Base-by-base conservation (phyloP, 2,888 invertebrate genomes). In the Shargacucullia verbasci region DNA sequence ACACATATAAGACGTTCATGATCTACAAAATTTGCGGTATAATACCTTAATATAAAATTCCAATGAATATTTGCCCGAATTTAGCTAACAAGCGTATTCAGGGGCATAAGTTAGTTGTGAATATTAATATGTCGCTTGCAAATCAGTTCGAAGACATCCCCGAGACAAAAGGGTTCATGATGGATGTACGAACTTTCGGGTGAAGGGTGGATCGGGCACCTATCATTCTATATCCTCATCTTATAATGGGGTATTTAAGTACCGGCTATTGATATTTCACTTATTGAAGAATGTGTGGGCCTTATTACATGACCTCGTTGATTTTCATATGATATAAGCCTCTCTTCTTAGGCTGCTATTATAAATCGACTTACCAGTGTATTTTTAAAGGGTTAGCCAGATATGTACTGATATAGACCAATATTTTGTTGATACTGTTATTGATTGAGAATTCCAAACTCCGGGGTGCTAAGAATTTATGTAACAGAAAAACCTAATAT, bases 121-220 rank as follows among this genome's bases (percentile, higher is more conserved):
- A 64, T 29, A 43, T 46, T 34, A 54, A 54, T 43, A 65, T 43
- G 60, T 43, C 41, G 35, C 55, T 41, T 45, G 47, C 44, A 48
- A 59, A 38, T 63, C n/a, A 12, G 14, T 40, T 39, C 29, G n/a
- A 29, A 20, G 47, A 64, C 44, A 20, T 49, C 20, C 4, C 20
- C 29, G 9, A 58, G 29, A 63, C 59, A 64, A 53, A 59, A 29
- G 59, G 64, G 12, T 14, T 9, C 4, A 34, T 64, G 64, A 59
- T 45, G 15, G 64, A 64, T 59, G 59, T 63, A 34, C 29, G 2
- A 59, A 64, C 35, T 64, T 63, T 34, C 8, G 27, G 33, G 13
- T 33, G 20, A 33, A 31, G 59, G 45, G 15, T 44, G 44, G 14
- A 58, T 46, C 12, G 8, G 27, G 39, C 31, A 12, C 10, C 14